Base-by-base conservation (phyloP, 2,113 vertebrate species). In the Phainopepla nitens region DNA sequence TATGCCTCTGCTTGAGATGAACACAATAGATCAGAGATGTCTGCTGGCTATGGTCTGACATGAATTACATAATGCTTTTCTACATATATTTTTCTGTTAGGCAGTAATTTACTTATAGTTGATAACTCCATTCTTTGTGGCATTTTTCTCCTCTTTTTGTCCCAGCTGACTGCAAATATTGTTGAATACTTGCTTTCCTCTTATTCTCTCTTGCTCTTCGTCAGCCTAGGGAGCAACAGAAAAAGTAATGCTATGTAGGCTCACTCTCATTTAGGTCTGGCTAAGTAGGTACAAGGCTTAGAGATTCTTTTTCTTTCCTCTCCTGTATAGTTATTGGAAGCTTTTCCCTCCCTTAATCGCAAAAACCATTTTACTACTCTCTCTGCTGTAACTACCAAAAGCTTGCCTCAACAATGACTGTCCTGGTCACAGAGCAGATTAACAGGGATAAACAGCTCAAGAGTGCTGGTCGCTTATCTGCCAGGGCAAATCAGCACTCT, bases 401-500 rank as follows among this genome's bases (percentile, higher is more conserved):
- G 17, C 66, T 35, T 84, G 42, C 66, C 71, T 87, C 41, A 39
- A 1, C 72, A 81, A 6, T 78, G 85, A 64, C 82, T 62, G 29
- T 87, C 35, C 11, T 14, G 14, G 61, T 82, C 68, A 36, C 68
- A 91, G 58, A 87, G 81, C 49, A 94, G 89, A 91, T 92, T 95
- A 94, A 80, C 4, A 24, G 90, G 60, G 81, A 93, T 94, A 89
- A 96, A 90, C 83, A 90, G 22, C 83, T 88, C 39, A 36, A 91
- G 91, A 87, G 93, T 60, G 61, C 79, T 93, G 80, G 73, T 85
- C 0, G 8, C 86, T 96, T 94, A 92, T 95, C 94, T 96, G 84
- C 69, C 84, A 71, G 83, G 54, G 69, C 79, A 92, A 90, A 89
- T 97, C 97, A 95, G 71, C 96, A 93, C 94, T 92, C 77, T 87